Conservation (phyloP, 2,113 vertebrate genomes). For the Alouatta palliata region DNA sequence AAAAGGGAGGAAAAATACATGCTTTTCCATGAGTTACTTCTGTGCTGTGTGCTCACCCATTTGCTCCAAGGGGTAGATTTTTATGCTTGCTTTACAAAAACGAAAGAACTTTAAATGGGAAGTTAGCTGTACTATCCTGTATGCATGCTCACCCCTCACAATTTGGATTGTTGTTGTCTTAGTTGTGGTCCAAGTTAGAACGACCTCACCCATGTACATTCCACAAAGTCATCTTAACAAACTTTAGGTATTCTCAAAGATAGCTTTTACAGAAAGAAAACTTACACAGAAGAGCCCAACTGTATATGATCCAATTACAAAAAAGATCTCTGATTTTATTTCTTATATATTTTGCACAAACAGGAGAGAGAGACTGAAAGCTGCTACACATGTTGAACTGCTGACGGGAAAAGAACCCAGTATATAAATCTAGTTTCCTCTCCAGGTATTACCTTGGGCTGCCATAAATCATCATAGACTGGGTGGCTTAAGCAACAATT, state of each 20-base stretch:
- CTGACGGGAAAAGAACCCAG: neutral
- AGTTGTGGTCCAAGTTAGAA: neutral
- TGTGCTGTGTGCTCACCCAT: neutral
- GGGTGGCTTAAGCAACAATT: neutral
- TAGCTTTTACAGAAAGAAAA: neutral
- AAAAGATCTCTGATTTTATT: constrained; percentile 38
- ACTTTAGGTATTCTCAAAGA: neutral
- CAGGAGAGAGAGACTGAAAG: neutral
- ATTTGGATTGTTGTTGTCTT: neutral
- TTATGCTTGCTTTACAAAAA: neutral
- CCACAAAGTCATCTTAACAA: neutral
- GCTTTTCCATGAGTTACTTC: neutral
- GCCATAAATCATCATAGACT: too few species aligned
- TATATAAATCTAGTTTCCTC: neutral
- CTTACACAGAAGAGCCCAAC: neutral
- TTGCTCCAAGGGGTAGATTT: neutral
- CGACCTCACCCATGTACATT: neutral
- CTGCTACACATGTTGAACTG: neutral
- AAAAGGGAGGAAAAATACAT: neutral
- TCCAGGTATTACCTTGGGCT: neutral
- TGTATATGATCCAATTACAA: neutral
- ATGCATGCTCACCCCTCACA: neutral
- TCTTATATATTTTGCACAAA: constrained; percentile 18
- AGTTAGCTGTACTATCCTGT: neutral
- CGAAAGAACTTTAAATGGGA: neutral